These are phyloP conservation scores for Tachysurus vachellii DNA, from an alignment of 2,113 vertebrate genomes.

Conservation along the genomic window DNA sequence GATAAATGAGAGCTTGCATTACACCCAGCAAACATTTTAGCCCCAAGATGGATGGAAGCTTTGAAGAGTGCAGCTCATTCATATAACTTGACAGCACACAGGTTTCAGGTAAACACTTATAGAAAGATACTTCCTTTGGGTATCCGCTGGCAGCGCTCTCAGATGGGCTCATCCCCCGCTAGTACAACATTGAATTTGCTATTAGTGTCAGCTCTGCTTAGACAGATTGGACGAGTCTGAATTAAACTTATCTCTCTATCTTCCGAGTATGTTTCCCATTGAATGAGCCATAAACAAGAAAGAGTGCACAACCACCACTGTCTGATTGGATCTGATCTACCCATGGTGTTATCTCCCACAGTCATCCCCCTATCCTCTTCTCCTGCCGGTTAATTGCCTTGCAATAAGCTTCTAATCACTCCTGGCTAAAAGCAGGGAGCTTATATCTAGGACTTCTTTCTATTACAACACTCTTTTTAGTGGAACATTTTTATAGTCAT, in stretches of 20 bases:
- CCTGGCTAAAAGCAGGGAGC: slow-evolving; percentile 8
- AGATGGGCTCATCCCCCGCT: slow-evolving; percentile 10
- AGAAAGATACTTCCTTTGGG: slow-evolving; percentile 27
- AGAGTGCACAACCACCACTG: slow-evolving; percentile 18
- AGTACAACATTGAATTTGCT: slow-evolving; percentile 28
- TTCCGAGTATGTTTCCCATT: slow-evolving; percentile 11
- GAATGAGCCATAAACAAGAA: slow-evolving; percentile 41
- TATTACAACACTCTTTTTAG: background rate
- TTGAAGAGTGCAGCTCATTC: slow-evolving; percentile 44
- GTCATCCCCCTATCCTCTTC: background rate
- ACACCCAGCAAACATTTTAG: slow-evolving; percentile 71
- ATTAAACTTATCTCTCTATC: slow-evolving; percentile 38
- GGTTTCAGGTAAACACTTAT: slow-evolving; percentile 31
- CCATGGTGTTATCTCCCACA: slow-evolving; percentile 36
- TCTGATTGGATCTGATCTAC: slow-evolving; percentile 49
- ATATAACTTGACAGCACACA: slow-evolving; percentile 40
- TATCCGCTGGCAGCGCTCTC: slow-evolving; percentile 3
- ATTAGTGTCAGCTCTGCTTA: slow-evolving; percentile 44
- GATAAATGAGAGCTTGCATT: slow-evolving; percentile 62
- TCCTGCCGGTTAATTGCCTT: slow-evolving; percentile 39
- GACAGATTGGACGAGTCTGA: slow-evolving; percentile 21
- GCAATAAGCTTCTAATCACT: slow-evolving; percentile 40
- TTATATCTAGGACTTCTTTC: background rate
- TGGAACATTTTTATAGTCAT: background rate
- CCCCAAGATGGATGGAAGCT: slow-evolving; percentile 45